Base-by-base conservation (phyloP, 2,797 vertebrate species). In the Micromesistius poutassou region DNA sequence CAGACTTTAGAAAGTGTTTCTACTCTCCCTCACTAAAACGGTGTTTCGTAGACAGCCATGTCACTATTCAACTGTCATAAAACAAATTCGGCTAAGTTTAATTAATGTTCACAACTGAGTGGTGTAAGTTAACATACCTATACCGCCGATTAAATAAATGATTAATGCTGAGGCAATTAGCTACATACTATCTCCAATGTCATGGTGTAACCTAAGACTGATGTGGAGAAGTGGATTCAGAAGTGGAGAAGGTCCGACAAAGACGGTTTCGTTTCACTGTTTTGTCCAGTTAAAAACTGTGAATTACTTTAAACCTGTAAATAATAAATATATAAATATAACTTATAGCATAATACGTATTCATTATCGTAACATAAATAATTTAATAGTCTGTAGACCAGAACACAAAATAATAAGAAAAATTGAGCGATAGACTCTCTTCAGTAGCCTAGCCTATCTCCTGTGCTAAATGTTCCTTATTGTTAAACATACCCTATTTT, bases 21-120 rank as follows among this genome's bases (percentile, higher is more conserved):
- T 12, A 19, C 46, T 12, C 46, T 12, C 16, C 16, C 46, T n/a
- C 22, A 62, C 2, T 28, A n/a, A 68, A 25, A 28, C 4, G 62
- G n/a, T 68, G 25, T 68, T 28, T 68, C 62, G 7, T 2, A 62
- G 50, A 62, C 50, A n/a, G 50, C 9, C 1, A 9, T n/a, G n/a
- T 14, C 3, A 71, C 30, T 30, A 3, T 1, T 71, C 68, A 2
- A 13, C 13, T 71, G 90, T 91, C 90, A 92, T 82, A 66, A 81
- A 81, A 25, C 10, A 83, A 89, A 88, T 89, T 87, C 81, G 84
- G 84, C 83, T 83, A 83, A 22, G 85, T 81, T 94, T 94, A 94
- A 93, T 94, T 94, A 94, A 95, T 90, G 92, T 83, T 91, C 89
- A 92, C 79, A 83, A 92, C 83, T 79, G 87, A 90, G 87, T 85